Base-by-base conservation (phyloP, 2,113 vertebrate species). In the Canis aureus region DNA sequence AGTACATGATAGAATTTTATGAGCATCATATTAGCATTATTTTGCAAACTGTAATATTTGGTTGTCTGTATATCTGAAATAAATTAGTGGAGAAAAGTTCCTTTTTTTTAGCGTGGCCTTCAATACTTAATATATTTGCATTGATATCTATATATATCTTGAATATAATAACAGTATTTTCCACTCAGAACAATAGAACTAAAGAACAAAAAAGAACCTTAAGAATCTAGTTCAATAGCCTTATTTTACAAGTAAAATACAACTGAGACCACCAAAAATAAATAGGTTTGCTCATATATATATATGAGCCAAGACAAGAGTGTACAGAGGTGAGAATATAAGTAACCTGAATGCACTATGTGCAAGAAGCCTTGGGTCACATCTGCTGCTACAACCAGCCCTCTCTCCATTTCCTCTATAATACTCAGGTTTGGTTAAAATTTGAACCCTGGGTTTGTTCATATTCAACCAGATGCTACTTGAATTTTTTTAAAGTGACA, bases 31-130 rank as follows among this genome's bases (percentile, higher is more conserved):
- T 35, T 60, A 35, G 27, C 38, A 38, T 23, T 80, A 84, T 89
- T n/a, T 89, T 92, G 17, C 9, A 89, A 92, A 86, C 11, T 64
- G 8, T 57, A 71, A 51, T 85, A 78, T 92, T 78, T 94, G 83
- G 11, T 94, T 82, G 57, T 43, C 62, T 43, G 25, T 71, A 32
- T 69, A n/a, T 49, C 62, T 82, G 35, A 90, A 66, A 57, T 64
- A 85, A 92, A 71, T 92, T 67, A 51, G 8, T 19, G 7, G 19
- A 38, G 13, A 91, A 78, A 93, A 5, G 2, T 32, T 80, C 25
- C 11, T 10, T 69, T 78, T 25, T 43, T 49, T 84, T 16, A 64
- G 29, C 86, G 81, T 92, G 38, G 9, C 23, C 11, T 92, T 94
- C 29, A 32, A 82, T 81, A 73, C 1, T 53, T 92, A 85, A 66